These are phyloP conservation scores for Cosmopolites sordidus DNA, from an alignment of 2,888 invertebrate genomes.

Conservation along the genomic window DNA sequence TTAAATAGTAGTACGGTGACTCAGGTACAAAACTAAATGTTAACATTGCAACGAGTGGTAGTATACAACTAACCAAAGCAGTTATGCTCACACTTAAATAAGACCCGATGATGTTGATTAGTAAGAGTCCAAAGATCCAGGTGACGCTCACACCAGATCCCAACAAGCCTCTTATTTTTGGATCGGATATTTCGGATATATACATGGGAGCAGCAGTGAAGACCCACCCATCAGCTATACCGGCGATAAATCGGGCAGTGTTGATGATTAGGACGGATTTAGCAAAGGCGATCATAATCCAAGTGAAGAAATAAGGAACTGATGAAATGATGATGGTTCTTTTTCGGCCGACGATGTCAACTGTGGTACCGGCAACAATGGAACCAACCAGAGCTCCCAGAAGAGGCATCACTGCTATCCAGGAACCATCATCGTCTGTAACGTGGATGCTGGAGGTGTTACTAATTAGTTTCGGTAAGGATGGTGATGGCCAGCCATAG, in stretches of 20 bases:
- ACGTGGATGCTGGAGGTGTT: conserved; percentile 38
- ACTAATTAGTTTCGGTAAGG: conserved; percentile 51
- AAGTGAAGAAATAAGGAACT: conserved; percentile 57
- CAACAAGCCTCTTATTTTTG: conserved; percentile 55
- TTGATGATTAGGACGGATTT: conserved; percentile 55
- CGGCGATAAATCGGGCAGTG: conserved; percentile 55
- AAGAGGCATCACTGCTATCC: conserved; percentile 64
- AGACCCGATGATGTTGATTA: conserved; percentile 51
- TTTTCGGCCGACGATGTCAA: conserved; percentile 64
- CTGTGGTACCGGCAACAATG: conserved; percentile 58
- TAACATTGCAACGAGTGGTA: conserved; percentile 49
- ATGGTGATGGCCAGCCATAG: conserved; percentile 61
- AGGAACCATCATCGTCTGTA: conserved; percentile 54
- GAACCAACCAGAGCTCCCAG: conserved; percentile 62
- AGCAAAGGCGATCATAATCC: conserved; percentile 60
- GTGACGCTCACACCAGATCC: conserved; percentile 57
- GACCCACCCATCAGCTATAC: conserved; percentile 53
- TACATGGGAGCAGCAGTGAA: conserved; percentile 55
- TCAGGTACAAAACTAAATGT: conserved; percentile 56
- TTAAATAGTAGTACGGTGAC: conserved; percentile 53
- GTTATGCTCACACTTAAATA: conserved; percentile 50
- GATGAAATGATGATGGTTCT: conserved; percentile 57
- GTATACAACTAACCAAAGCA: conserved; percentile 49
- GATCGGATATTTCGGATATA: conserved; percentile 58
- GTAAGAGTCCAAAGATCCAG: conserved; percentile 53